phyloP scores from a whole-genome alignment of 2,113 vertebrate genomes.

The Nibea coibor region DNA sequence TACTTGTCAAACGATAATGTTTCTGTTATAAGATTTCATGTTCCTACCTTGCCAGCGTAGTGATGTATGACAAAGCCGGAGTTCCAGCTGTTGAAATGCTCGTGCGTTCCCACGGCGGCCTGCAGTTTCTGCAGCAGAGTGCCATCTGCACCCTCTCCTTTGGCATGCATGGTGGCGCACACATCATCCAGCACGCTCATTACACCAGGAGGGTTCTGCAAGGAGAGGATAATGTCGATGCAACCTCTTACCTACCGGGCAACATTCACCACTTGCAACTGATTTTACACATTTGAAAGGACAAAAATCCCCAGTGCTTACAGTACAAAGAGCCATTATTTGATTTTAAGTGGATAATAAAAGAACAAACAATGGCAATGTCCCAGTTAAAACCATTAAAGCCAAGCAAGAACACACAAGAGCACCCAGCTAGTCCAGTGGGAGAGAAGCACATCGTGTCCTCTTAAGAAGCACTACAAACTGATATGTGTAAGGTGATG shows the following conservation, averaged over 20 bases:
- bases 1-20: background rate
- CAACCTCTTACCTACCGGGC: background rate
- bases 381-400: background rate
- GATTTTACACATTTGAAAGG: background rate
- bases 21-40: background rate
- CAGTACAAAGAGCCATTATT: background rate
- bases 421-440: too few relatives aligned
- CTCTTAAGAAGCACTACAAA: background rate
- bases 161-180: constrained; percentile 97
- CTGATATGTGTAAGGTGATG: background rate
- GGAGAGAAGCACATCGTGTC: background rate
- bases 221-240: background rate
- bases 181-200: constrained; percentile 98
- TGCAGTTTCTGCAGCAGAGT: constrained; percentile 96
- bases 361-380: background rate
- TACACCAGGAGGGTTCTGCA: constrained; percentile 93
- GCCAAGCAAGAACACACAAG: background rate
- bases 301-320: background rate
- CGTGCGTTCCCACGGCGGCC: constrained; percentile 91
- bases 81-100: constrained; percentile 98
- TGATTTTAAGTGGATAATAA: background rate
- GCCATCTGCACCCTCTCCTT: constrained; percentile 92
- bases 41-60: constrained; percentile 93
- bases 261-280: constrained; percentile 2
- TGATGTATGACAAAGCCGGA: constrained; percentile 95